Conservation (phyloP, 1,140 invertebrate species). For the Philopotamus ludificatus region DNA sequence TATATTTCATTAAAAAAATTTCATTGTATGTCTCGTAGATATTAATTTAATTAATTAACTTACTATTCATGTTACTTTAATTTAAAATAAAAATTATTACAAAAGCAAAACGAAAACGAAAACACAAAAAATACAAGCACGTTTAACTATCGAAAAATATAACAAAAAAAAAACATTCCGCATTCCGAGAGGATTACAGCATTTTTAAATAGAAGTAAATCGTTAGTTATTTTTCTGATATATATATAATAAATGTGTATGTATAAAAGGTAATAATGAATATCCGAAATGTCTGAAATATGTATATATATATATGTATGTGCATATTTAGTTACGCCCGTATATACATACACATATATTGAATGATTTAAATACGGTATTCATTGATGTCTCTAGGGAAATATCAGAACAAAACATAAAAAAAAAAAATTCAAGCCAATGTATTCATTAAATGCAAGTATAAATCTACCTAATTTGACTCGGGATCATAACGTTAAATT, state of each 20-base stretch:
- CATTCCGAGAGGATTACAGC: conserved; percentile 27
- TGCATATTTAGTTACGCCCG: neutral
- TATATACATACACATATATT: conserved; percentile 1
- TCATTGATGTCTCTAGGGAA: neutral
- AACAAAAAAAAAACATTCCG: conserved; percentile 13
- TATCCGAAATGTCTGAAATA: neutral
- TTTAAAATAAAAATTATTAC: neutral
- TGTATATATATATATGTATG: neutral
- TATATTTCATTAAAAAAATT: neutral
- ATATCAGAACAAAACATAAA: neutral
- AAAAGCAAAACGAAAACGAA: neutral
- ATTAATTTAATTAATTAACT: neutral
- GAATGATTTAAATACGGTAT: neutral
- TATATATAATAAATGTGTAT: conserved; percentile 9
- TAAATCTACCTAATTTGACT: neutral
- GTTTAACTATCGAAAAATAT: conserved; percentile 14
- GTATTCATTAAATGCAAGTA: neutral
- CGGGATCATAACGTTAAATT: too few relatives aligned
- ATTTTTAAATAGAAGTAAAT: conserved; percentile 13
- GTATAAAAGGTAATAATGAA: neutral
- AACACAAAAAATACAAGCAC: neutral
- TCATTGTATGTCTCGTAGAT: too few relatives aligned
- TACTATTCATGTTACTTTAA: neutral
- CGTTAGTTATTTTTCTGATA: conserved; percentile 4
- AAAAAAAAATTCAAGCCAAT: neutral